Percentiles rank a stretch among this genome's conserved stretches.
phyloP scores from a whole-genome alignment of 2,113 vertebrate genomes.

The Saccopteryx leptura region DNA sequence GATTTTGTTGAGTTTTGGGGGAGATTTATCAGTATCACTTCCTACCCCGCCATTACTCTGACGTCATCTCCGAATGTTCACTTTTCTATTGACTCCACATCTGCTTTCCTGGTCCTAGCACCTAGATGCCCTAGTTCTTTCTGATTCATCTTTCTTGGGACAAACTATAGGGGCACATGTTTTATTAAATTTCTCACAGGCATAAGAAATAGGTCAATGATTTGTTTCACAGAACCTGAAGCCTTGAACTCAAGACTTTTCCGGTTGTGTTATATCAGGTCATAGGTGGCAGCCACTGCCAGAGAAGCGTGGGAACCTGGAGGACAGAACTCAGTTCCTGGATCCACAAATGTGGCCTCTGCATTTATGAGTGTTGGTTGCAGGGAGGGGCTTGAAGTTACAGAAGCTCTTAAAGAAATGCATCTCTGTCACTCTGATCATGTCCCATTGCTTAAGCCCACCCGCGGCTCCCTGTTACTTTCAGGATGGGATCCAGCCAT shows the following conservation, averaged over 20 bases:
- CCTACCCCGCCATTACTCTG: too few species aligned
- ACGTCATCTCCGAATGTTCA: too few species aligned
- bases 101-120: not conserved
- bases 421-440: not conserved
- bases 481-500: not conserved
- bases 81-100: not conserved
- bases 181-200: conserved; percentile 55
- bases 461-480: not conserved
- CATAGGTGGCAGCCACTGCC: not conserved
- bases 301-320: not conserved
- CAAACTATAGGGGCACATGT: conserved; percentile 3
- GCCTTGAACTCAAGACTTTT: conserved; percentile 28
- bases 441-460: not conserved
- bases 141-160: not conserved
- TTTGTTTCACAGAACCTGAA: not conserved
- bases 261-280: not conserved
- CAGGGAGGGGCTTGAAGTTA: too few species aligned
- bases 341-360: not conserved
- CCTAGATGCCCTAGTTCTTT: not conserved
- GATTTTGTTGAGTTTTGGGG: too few species aligned
- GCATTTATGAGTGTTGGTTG: not conserved
- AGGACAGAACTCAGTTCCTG: not conserved
- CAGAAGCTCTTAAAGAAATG: not conserved
- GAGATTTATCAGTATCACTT: too few species aligned
- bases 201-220: conserved; percentile 46